These are phyloP conservation scores for Morone chrysops DNA, from an alignment of 2,113 vertebrate species.

Conservation along the genomic window DNA sequence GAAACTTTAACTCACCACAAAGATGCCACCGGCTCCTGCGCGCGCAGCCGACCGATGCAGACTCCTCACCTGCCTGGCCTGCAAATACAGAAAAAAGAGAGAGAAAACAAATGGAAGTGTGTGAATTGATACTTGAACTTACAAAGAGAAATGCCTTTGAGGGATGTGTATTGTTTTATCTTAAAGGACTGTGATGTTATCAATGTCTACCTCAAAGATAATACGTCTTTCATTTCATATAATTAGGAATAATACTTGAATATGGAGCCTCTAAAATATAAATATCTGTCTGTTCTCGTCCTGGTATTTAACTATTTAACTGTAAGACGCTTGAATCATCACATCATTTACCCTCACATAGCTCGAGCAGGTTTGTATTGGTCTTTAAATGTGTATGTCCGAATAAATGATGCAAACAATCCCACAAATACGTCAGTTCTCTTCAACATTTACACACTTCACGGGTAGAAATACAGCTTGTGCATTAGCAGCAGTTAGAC, in stretches of 20 bases:
- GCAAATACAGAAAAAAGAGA: slow-evolving; percentile 49
- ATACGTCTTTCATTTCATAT: background rate
- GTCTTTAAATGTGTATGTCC: background rate
- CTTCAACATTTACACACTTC: background rate
- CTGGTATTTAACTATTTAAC: background rate
- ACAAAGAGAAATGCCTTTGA: background rate
- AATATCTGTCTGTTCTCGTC: background rate
- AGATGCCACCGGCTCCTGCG: slow-evolving; percentile 90
- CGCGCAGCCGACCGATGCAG: slow-evolving; percentile 87
- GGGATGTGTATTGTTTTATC: too few species aligned
- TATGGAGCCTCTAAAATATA: background rate
- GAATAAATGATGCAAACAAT: background rate
- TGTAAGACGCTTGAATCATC: background rate
- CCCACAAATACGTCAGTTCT: background rate
- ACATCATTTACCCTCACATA: background rate
- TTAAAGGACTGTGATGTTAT: background rate
- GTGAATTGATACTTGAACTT: background rate
- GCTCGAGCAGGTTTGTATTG: background rate
- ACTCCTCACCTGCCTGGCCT: slow-evolving; percentile 88
- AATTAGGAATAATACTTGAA: background rate
- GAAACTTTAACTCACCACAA: slow-evolving; percentile 88
- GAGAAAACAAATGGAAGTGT: background rate
- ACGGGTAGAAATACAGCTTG: background rate
- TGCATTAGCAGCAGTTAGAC: background rate
- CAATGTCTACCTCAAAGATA: background rate